Evolutionary conservation across 1,140 invertebrate species (phyloP), one percentile per base, ranked within the genome.

Genomic region (Eupeodes corollae): DNA sequence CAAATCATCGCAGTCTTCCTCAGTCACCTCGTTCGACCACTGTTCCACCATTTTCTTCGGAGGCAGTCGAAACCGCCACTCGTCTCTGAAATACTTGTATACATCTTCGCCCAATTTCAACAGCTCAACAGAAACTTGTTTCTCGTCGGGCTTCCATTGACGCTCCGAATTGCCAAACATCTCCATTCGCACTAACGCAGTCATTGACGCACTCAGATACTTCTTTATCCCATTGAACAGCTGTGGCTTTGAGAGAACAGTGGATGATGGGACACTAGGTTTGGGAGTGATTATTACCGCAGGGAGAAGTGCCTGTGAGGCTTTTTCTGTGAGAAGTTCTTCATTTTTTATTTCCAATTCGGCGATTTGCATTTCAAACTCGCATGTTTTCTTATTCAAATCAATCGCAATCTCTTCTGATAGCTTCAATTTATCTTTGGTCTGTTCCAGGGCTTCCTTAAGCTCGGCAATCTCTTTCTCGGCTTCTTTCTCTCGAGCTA

Each of bases 21-120:
- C 21, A 3, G 8, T 8, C 8, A 26, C 41, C 5, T 50, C 37
- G n/a, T 41, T 47, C 3, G 53, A 21, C 64, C 64, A 67, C 13
- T 34, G 37, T 12, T 53, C 53, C 2, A 57, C 52, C 21, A 54
- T 40, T 2, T 54, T 40, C 10, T 63, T 31, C 1, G 58, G 46
- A 2, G 64, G 64, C 31, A 67, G 48, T 0, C 64, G 54, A 37
- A 65, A 58, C 6, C 62, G 55, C 63, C 62, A 66, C 42, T 67
- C 64, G 30, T 66, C 59, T 21, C 49, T 56, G 16, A 62, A 57
- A 14, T 59, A 57, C 9, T 55, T 48, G 42, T 58, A 67, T 6
- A 61, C 44, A 15, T 55, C 31, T 6, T 66, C 59, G 10, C 63
- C 60, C 12, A 66, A 38, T 39, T 55, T 55, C 9, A 66, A 30